A percentile compares a stretch with the other conserved stretches of the same genome.
phyloP scores from a whole-genome alignment of 2,113 vertebrate genomes.

The Mastomys coucha region DNA sequence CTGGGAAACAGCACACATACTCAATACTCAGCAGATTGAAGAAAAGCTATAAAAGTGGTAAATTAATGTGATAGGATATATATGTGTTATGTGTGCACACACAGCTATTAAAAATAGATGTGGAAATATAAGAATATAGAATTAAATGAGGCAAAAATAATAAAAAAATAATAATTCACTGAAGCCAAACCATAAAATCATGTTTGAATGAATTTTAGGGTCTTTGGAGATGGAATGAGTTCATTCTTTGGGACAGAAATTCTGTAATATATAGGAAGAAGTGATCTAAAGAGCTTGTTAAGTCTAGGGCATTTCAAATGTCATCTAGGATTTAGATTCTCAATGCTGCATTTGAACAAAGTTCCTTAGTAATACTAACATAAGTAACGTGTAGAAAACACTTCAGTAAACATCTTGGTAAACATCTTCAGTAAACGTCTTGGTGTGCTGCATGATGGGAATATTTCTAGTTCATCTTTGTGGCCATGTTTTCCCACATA shows the following conservation, averaged over 20 bases:
- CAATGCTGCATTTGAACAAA: background rate
- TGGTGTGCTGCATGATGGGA: background rate
- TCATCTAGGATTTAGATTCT: background rate
- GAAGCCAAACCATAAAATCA: background rate
- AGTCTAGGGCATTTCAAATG: background rate
- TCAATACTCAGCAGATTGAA: background rate
- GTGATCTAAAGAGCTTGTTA: background rate
- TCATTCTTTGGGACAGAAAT: background rate
- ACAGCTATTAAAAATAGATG: background rate
- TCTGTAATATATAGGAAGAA: background rate
- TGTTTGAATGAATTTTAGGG: background rate
- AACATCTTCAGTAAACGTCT: background rate
- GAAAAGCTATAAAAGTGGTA: slow-evolving; percentile 26
- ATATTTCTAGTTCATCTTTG: slow-evolving; percentile 38
- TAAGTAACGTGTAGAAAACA: background rate
- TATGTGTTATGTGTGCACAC: background rate
- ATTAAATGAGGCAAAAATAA: slow-evolving; percentile 1
- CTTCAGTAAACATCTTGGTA: background rate
- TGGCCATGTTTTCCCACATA: background rate
- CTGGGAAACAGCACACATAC: background rate
- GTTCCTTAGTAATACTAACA: background rate
- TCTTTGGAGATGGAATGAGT: background rate
- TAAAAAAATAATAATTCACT: background rate
- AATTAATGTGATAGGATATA: background rate
- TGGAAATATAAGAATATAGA: background rate